Conservation (phyloP, 2,113 vertebrate species). For the Pterocles orientalis region DNA sequence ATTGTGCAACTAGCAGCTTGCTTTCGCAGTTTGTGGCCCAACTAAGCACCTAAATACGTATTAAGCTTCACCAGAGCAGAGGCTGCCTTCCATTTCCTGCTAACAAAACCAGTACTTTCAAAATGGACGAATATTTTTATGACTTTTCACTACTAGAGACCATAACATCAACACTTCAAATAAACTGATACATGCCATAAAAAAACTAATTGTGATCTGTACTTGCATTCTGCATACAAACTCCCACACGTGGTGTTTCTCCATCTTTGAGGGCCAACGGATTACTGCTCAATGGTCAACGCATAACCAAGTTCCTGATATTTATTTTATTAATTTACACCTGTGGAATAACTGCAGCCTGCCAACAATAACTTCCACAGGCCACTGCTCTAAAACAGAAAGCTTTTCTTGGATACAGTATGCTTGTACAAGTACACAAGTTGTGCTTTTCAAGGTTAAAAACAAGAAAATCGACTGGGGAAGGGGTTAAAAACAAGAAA, state of each 20-base stretch:
- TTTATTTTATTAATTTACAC: neutral
- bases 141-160: neutral
- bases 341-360: neutral
- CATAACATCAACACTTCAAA: neutral
- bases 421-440: accelerated
- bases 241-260: accelerated
- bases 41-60: neutral
- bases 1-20: neutral
- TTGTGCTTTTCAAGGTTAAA: neutral
- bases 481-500: neutral
- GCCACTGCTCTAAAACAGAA: neutral
- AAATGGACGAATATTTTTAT: neutral
- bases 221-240: neutral
- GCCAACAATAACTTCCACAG: neutral
- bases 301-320: neutral
- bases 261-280: neutral
- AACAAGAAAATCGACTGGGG: neutral
- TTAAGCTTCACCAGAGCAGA: neutral
- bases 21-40: neutral
- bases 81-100: neutral
- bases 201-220: neutral
- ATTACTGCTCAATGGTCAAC: neutral
- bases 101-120: neutral
- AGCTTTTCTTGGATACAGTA: neutral
- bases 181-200: neutral